Percentiles rank a stretch among this genome's conserved stretches.
Evolutionary conservation across 2,113 vertebrate genomes (phyloP).

Genomic region (Ascaphus truei): DNA sequence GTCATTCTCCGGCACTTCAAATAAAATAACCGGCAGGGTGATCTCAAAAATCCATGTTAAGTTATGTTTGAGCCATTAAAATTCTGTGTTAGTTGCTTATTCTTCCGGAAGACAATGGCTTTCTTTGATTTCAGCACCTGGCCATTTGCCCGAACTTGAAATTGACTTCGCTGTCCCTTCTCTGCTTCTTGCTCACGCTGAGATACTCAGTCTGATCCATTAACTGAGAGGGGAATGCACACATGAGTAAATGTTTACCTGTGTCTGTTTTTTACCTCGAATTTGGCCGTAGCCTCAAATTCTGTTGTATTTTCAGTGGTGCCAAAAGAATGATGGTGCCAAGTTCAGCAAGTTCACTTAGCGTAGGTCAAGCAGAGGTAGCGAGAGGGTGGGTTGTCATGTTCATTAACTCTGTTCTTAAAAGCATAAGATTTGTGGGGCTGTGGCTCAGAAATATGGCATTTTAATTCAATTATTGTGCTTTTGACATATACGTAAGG

Average conservation of each 20-base stretch:
- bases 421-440: background rate
- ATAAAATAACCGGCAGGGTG: background rate
- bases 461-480: too few relatives aligned
- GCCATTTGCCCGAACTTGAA: background rate
- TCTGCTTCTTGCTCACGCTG: background rate
- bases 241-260: conserved; percentile 8
- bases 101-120: background rate
- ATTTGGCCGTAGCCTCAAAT: background rate
- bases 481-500: background rate
- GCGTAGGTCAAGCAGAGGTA: background rate
- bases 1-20: background rate
- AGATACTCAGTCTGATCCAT: conserved; percentile 5
- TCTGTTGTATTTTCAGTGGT: background rate
- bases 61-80: background rate
- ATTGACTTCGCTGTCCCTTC: background rate
- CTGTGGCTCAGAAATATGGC: too few relatives aligned
- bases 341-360: background rate
- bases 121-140: background rate
- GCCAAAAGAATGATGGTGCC: background rate
- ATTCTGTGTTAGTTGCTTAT: background rate
- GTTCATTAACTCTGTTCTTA: background rate
- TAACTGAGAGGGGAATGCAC: background rate
- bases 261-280: background rate
- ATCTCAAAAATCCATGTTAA: background rate
- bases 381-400: background rate